Evolutionary conservation across 2,797 vertebrate genomes (phyloP).

Genomic region (Sebastes kiyomatsui): DNA sequence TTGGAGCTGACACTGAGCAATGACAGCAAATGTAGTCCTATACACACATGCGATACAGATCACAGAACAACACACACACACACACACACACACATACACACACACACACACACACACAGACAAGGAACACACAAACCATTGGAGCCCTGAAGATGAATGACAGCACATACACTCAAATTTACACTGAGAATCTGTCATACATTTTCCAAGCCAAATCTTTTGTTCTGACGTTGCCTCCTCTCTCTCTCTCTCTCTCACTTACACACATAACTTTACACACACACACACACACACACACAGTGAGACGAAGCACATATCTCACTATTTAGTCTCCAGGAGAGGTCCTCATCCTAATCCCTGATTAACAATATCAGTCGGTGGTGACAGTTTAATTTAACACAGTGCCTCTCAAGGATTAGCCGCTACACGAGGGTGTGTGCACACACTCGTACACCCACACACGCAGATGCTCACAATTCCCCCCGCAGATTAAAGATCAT

Average conservation of each 20-base stretch:
- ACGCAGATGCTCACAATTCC: conserved; percentile 18
- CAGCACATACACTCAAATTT: neutral
- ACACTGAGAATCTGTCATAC: conserved; percentile 11
- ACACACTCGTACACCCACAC: neutral
- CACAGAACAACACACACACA: conserved; percentile 1
- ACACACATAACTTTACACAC: neutral
- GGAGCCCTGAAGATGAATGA: conserved; percentile 16
- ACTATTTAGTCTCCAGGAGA: conserved; percentile 64
- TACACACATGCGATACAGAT: neutral
- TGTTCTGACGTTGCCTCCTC: conserved; percentile 11
- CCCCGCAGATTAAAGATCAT: conserved; percentile 52
- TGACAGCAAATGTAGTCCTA: neutral
- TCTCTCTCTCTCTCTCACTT: neutral
- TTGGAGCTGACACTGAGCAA: conserved; percentile 12
- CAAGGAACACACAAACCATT: neutral
- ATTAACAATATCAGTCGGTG: conserved; percentile 74
- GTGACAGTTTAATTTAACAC: conserved; percentile 77
- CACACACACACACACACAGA: neutral
- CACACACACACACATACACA: neutral
- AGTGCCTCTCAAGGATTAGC: conserved; percentile 69
- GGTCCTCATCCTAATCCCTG: conserved; percentile 77
- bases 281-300: neutral
- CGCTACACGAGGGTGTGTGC: conserved; percentile 14
- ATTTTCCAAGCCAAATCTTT: conserved; percentile 29
- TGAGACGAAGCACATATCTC: conserved; percentile 35